Conservation (phyloP, 2,113 vertebrate genomes). For the Microtus oregoni region DNA sequence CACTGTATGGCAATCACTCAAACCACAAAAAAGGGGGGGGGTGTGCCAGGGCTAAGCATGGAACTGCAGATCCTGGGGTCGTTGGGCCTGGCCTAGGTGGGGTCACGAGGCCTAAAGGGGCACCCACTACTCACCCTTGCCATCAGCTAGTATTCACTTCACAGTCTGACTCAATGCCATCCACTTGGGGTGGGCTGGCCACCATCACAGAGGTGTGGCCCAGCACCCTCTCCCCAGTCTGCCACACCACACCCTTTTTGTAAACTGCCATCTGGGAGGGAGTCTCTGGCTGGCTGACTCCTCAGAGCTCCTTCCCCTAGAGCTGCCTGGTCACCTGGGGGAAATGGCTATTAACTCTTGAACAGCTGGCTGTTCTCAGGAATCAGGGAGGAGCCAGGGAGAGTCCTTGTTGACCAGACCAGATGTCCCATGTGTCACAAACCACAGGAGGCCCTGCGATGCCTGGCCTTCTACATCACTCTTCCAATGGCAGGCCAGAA, state of each 20-base stretch:
- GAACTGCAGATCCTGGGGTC: background rate
- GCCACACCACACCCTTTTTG: slow-evolving; percentile 1
- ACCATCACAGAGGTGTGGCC: slow-evolving; percentile 26
- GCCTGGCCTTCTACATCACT: background rate
- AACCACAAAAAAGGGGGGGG: background rate
- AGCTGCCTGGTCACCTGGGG: slow-evolving; percentile 29
- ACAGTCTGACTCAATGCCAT: slow-evolving; percentile 39
- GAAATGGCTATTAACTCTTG: background rate
- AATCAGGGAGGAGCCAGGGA: background rate
- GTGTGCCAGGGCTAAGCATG: background rate
- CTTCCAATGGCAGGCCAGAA: background rate
- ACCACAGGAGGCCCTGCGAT: background rate
- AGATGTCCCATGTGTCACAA: background rate
- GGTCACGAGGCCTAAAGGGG: background rate
- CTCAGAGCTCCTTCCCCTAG: background rate
- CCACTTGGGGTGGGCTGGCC: slow-evolving; percentile 33
- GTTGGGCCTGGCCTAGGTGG: accelerated
- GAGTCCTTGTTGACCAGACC: background rate
- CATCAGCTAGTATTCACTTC: background rate
- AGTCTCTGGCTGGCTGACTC: background rate
- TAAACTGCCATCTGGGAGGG: slow-evolving; percentile 46
- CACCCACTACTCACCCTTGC: background rate
- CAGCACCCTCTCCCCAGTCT: background rate
- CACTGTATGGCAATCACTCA: background rate
- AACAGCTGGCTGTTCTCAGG: slow-evolving; percentile 13